Evolutionary conservation across 2,888 invertebrate species (phyloP), one percentile per base, ranked within the genome.

Genomic region (Allolobophora icterica): DNA sequence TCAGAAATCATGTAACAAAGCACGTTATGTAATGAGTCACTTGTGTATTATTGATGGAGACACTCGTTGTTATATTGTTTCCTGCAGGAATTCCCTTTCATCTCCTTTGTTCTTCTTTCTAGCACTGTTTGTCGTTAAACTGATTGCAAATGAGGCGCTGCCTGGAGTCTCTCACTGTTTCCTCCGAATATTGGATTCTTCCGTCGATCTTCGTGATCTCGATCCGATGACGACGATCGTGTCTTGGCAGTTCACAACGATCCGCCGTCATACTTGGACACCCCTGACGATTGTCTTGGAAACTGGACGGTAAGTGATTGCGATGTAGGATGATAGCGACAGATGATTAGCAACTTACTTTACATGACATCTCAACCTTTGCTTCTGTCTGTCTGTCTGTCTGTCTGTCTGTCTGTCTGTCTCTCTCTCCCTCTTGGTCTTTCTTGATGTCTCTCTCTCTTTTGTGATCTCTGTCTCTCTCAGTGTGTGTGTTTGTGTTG

Each of bases 321-420:
- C 17, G 52, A 52, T 52, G 2, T 71, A n/a, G 8, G 6, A 30
- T 5, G 45, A n/a, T n/a, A n/a, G 45, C 13, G 45, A 45, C 30
- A 8, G 71, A 71, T 30, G n/a, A 30, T 30, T n/a, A 71, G 8
- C 4, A n/a, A n/a, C n/a, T n/a, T n/a, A n/a, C n/a, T n/a, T n/a
- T n/a, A n/a, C n/a, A n/a, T n/a, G n/a, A n/a, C n/a, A n/a, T n/a
- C n/a, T n/a, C n/a, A n/a, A n/a, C n/a, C n/a, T n/a, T n/a, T n/a
- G n/a, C n/a, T n/a, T n/a, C 83, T 83, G 83, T 83, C 83, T 83
- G 83, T 83, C 83, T 83, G 83, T 83, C 83, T 83, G 83, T 6
- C 8, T 83, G 0, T 83, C 83, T 33, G 83, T 15, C 15, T 83
- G 8, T 83, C 83, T 83, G 8, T 17, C 83, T 13, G 0, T 30